Conservation (phyloP, 2,888 invertebrate genomes). For the Spisula solida region DNA sequence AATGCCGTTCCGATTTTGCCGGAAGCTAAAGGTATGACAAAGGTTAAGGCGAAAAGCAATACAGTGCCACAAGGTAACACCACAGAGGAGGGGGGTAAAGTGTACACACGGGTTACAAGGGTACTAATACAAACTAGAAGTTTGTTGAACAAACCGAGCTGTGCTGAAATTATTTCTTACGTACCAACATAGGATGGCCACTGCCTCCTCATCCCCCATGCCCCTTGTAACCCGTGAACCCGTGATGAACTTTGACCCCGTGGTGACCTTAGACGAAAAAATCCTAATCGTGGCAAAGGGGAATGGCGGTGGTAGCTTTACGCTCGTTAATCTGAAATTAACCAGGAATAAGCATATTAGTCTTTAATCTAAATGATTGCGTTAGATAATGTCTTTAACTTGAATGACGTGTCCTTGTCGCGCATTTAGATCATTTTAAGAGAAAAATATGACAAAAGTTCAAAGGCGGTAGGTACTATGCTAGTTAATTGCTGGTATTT, state of each 20-base stretch:
- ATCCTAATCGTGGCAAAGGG: slow-evolving; percentile 41
- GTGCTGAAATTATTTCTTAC: slow-evolving; percentile 34
- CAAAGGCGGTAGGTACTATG: too few species aligned
- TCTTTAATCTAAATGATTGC: neutral
- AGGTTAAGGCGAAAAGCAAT: neutral
- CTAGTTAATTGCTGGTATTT: too few species aligned
- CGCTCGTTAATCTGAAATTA: slow-evolving; percentile 63
- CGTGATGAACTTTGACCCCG: slow-evolving; percentile 60
- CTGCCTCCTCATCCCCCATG: slow-evolving; percentile 71
- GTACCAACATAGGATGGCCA: slow-evolving; percentile 71
- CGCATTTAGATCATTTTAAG: too few species aligned
- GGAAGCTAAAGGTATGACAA: neutral
- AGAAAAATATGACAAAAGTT: too few species aligned
- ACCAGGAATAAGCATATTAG: slow-evolving; percentile 41
- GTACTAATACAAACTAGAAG: neutral
- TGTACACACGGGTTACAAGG: neutral
- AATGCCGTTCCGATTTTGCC: neutral
- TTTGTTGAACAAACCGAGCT: neutral
- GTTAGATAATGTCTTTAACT: neutral
- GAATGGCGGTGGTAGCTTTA: slow-evolving; percentile 35
- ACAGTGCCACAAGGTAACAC: neutral
- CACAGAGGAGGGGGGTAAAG: neutral
- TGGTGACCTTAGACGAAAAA: slow-evolving; percentile 47
- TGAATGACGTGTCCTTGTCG: too few species aligned
- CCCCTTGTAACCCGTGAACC: slow-evolving; percentile 69